phyloP scores from a whole-genome alignment of 1,140 invertebrate species.

The Drosophila subobscura region DNA sequence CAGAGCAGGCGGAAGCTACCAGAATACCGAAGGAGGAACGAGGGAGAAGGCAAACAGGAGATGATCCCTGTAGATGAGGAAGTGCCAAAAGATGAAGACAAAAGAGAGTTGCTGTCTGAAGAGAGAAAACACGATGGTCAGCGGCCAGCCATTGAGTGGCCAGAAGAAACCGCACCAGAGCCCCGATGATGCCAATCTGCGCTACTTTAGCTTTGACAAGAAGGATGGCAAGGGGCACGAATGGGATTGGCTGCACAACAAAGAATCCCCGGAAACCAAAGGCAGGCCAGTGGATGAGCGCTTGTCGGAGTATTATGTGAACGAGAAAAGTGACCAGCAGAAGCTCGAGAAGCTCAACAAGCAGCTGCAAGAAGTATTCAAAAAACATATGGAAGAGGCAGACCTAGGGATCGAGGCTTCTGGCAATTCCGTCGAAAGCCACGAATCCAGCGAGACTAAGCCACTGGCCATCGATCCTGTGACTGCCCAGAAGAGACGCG shows the following conservation, averaged over 20 bases:
- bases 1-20: too few relatives aligned
- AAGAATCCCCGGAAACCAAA: slow-evolving; percentile 4
- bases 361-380: slow-evolving; percentile 5
- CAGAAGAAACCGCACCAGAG: neutral
- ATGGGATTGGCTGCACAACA: slow-evolving; percentile 60
- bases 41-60: too few relatives aligned
- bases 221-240: slow-evolving; percentile 13
- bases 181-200: slow-evolving; percentile 13
- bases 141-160: neutral
- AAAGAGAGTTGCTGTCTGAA: neutral
- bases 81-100: neutral
- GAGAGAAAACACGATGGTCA: neutral
- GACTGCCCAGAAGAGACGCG: too few relatives aligned
- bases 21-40: too few relatives aligned
- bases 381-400: neutral
- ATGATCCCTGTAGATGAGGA: too few relatives aligned
- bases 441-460: too few relatives aligned
- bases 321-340: slow-evolving; percentile 5
- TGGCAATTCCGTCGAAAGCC: too few relatives aligned
- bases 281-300: neutral
- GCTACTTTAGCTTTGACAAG: slow-evolving; percentile 12
- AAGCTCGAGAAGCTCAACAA: neutral
- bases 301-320: neutral
- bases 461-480: too few relatives aligned
- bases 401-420: too few relatives aligned